Base-by-base conservation (phyloP, 2,113 vertebrate genomes). In the Sterrhoptilus dennistouni region DNA sequence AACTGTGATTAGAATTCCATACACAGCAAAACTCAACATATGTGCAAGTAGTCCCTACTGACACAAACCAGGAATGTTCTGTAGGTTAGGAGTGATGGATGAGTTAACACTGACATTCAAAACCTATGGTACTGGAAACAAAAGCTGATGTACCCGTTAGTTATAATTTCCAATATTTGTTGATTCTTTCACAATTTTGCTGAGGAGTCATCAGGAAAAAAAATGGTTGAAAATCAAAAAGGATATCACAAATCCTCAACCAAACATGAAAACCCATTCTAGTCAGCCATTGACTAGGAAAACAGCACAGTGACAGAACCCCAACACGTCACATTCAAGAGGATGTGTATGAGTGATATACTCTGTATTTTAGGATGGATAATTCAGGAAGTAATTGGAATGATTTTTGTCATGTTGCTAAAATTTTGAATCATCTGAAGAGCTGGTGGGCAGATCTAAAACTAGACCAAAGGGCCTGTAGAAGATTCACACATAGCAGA, bases 401-500 rank as follows among this genome's bases (percentile, higher is more conserved):
- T 18, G 0, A 27, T 61, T 61, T 61, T 61, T 76, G 17, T 19
- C 31, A 61, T 4, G 14, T 42, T 83, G 29, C 9, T 47, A 35
- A 61, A 76, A 54, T 42, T 69, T 33, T 54, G 14, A 61, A 31
- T 54, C 25, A 61, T 21, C 29, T 61, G 54, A 40, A 49, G 29
- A 54, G 24, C 7, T 54, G 23, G 36, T 61, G 18, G 50, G 33
- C 44, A 59, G 50, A 33, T 36, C 18, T 74, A 74, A 65, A 81
- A 50, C 18, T 44, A 57, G 45, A 45, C 47, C 14, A 54, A 29
- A 42, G 29, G 11, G 12, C n/a, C 17, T 0, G 0, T 0, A 47
- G 70, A 47, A 35, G 21, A 76, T 5, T 49, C 40, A 29, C 7
- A 42, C 4, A 11, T 9, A 66, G 16, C 2, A 59, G 7, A 59